Evolutionary conservation across 2,888 invertebrate genomes (phyloP), one percentile per base, ranked within the genome.

Genomic region (Limnephilus rhombicus): DNA sequence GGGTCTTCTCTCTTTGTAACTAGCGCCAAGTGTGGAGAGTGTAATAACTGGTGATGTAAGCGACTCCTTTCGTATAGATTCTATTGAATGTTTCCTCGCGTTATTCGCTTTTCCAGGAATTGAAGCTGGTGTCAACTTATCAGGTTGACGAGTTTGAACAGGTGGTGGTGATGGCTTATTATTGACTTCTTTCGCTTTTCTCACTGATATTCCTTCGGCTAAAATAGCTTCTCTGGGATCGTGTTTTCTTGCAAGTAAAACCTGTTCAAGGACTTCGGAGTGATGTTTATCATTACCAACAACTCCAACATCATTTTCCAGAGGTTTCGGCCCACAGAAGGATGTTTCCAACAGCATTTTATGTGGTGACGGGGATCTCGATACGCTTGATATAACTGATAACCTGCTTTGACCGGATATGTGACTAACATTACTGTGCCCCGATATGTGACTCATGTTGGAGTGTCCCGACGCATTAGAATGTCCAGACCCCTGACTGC

Each of bases 261-360:
- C 95, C 94, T 96, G 96, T 94, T 97, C 97, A 53, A 97, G 94
- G 90, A 96, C 95, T 94, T 97, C 97, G 4, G 96, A 96, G 92
- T 96, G 95, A n/a, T 96, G 96, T 94, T 96, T 96, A 85, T 96
- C 92, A 87, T 92, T 93, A 15, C 93, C 94, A 53, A 93, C 94
- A n/a, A 94, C 95, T 94, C 96, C 96, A 89, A 95, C 97, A 95
- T 96, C 96, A 41, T 95, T 96, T 93, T 97, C 95, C 91, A 97
- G 96, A 0, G 98, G 98, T 94, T 98, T 98, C 89, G 97, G 98
- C 1, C 98, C 98, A 95, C 98, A 98, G 95, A 99, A 99, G 0
- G 98, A 98, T 0, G 98, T 99, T 95, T 98, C 98, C 92, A 98
- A 96, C 91, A 98, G 96, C 97, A 98, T 98, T 95, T 98, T 98